Evolutionary conservation across 2,113 vertebrate species (phyloP).

Genomic region (Potamarius usumacintae): DNA sequence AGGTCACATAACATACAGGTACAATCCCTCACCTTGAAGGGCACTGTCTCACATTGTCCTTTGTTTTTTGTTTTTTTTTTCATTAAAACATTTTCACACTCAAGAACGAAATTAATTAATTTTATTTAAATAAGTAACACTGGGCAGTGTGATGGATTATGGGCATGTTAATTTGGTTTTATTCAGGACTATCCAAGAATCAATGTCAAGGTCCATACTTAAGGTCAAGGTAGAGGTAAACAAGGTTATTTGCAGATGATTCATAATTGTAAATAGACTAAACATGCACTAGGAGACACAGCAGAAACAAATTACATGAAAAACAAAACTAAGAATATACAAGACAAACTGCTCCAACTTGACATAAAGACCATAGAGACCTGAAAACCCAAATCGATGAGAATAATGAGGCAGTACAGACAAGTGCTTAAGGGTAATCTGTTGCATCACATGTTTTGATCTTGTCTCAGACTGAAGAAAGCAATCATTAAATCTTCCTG

Average conservation of each 20-base stretch:
- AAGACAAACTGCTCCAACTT: background rate
- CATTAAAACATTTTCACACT: background rate
- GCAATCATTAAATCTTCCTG: constrained; percentile 10
- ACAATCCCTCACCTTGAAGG: background rate
- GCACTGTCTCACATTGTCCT: background rate
- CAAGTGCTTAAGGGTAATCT: constrained; percentile 1
- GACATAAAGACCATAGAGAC: background rate
- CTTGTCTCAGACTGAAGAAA: background rate
- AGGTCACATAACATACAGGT: background rate
- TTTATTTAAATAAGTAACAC: background rate
- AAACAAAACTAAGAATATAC: background rate
- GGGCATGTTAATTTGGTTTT: background rate
- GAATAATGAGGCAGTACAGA: constrained; percentile 12
- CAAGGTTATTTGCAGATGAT: background rate
- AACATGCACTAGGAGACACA: background rate
- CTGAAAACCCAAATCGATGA: background rate
- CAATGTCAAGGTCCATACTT: background rate
- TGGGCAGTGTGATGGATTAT: background rate
- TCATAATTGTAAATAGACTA: background rate
- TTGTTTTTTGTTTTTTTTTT: constrained; percentile 13
- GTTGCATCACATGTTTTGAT: constrained; percentile 22
- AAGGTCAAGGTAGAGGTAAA: background rate
- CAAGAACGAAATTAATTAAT: background rate
- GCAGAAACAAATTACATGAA: background rate
- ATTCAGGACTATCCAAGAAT: background rate